phyloP scores from a whole-genome alignment of 1,140 invertebrate genomes.

The Hestina assimilis region DNA sequence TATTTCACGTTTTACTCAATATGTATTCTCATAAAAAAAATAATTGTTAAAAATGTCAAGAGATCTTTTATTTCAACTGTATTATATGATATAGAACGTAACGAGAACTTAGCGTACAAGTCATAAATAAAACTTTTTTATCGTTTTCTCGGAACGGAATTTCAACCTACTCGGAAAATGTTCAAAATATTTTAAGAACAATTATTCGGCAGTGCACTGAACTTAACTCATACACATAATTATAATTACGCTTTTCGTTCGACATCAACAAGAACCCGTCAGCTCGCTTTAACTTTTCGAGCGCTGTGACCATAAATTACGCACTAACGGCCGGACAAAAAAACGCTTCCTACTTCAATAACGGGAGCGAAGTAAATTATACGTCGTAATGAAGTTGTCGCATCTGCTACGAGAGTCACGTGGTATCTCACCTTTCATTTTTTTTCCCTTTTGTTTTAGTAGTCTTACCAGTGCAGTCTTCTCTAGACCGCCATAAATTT shows the following conservation, averaged over 20 bases:
- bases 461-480: slow-evolving; percentile 51
- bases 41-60: not conserved
- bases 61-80: slow-evolving; percentile 9
- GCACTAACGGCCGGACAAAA: slow-evolving; percentile 59
- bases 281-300: slow-evolving; percentile 41
- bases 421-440: slow-evolving; percentile 56
- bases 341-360: slow-evolving; percentile 69
- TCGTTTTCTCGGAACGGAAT: slow-evolving; percentile 32
- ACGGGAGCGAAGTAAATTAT: slow-evolving; percentile 74
- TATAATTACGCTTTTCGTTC: slow-evolving; percentile 37
- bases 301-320: slow-evolving; percentile 66
- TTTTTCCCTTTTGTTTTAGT: slow-evolving; percentile 51
- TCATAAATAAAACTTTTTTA: slow-evolving; percentile 26
- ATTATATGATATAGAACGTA: slow-evolving; percentile 5
- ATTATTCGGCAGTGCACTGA: slow-evolving; percentile 35
- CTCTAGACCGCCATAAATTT: slow-evolving; percentile 66
- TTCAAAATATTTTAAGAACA: slow-evolving; percentile 31
- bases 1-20: no score
- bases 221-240: slow-evolving; percentile 37
- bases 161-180: slow-evolving; percentile 35
- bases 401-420: slow-evolving; percentile 64
- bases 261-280: slow-evolving; percentile 35
- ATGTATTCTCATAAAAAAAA: no score
- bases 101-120: slow-evolving; percentile 11
- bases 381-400: slow-evolving; percentile 68